These are phyloP conservation scores for Triplophysa tibetana DNA, from an alignment of 2,113 vertebrate species.

Conservation along the genomic window DNA sequence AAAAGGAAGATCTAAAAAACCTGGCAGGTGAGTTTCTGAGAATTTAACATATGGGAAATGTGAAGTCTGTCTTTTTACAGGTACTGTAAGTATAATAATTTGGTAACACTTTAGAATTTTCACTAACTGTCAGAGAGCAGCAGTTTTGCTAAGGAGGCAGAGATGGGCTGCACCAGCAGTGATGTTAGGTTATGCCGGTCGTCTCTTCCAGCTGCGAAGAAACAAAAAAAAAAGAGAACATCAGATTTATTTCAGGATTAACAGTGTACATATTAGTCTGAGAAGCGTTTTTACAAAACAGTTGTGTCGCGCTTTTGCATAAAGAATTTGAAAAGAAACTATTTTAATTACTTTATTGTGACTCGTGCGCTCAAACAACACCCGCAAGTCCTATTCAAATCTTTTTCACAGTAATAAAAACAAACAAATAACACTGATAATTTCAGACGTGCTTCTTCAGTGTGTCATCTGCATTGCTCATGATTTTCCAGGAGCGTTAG, in stretches of 20 bases:
- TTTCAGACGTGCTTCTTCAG: neutral
- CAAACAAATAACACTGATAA: neutral
- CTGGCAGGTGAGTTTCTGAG: too few relatives aligned
- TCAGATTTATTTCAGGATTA: neutral
- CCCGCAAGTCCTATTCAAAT: too few relatives aligned
- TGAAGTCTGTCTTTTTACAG: too few relatives aligned
- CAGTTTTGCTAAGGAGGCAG: conserved; percentile 77
- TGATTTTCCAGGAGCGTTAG: conserved; percentile 6
- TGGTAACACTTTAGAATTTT: too few relatives aligned
- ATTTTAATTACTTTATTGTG: too few relatives aligned
- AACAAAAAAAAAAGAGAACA: neutral
- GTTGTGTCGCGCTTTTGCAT: too few relatives aligned
- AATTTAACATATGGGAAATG: too few relatives aligned
- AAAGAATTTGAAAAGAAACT: too few relatives aligned
- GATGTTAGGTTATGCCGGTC: conserved; percentile 74
- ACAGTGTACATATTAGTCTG: neutral
- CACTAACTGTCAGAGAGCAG: conserved; percentile 69
- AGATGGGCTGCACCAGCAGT: conserved; percentile 88
- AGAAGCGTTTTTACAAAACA: neutral
- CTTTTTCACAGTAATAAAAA: too few relatives aligned
- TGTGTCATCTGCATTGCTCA: conserved; percentile 11
- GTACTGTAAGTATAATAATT: too few relatives aligned
- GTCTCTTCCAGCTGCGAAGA: conserved; percentile 68
- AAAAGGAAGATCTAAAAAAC: neutral
- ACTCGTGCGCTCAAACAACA: too few relatives aligned